Conservation (phyloP, 2,797 vertebrate species). For the Myotis myotis region DNA sequence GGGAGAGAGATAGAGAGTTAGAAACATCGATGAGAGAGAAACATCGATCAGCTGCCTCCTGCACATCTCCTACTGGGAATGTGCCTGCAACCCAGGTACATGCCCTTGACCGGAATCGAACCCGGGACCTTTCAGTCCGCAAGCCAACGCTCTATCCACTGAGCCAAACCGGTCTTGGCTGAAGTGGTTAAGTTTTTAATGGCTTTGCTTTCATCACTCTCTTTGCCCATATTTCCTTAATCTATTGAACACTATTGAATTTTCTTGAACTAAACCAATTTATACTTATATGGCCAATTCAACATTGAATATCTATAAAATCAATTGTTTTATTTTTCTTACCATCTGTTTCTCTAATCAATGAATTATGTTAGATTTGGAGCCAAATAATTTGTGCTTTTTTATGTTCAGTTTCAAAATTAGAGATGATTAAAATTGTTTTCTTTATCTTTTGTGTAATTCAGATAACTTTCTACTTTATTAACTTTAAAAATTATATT, state of each 20-base stretch:
- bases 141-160: too few relatives aligned
- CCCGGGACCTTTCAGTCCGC: too few relatives aligned
- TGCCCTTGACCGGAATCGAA: too few relatives aligned
- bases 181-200: background rate
- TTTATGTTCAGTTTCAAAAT: background rate
- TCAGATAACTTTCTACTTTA: background rate
- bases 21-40: too few relatives aligned
- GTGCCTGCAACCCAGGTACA: too few relatives aligned
- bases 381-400: constrained; percentile 20
- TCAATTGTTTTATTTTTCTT: background rate
- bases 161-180: too few relatives aligned
- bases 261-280: background rate
- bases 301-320: background rate
- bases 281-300: background rate
- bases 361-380: background rate
- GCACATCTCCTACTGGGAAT: too few relatives aligned
- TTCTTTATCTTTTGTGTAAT: background rate
- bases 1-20: too few relatives aligned
- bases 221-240: background rate
- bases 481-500: background rate
- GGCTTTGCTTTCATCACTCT: background rate
- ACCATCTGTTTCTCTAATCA: background rate
- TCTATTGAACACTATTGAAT: background rate
- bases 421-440: background rate
- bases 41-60: too few relatives aligned